These are phyloP conservation scores for Motacilla alba DNA, from an alignment of 2,113 vertebrate genomes.

Conservation along the genomic window DNA sequence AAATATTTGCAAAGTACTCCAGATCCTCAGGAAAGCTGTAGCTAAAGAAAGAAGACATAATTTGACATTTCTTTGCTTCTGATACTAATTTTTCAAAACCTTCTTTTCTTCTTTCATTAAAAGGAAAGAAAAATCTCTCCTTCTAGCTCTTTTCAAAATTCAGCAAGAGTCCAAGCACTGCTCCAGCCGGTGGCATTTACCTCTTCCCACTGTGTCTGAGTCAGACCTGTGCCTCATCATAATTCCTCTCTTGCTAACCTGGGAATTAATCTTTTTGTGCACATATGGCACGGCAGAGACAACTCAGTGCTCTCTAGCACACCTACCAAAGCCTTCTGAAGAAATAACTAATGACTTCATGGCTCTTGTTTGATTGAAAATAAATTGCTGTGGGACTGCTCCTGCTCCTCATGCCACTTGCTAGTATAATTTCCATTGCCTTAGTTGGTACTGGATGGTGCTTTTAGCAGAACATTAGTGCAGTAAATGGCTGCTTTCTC, in stretches of 20 bases:
- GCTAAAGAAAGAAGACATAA: neutral
- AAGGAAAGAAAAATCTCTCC: neutral
- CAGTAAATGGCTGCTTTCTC: neutral
- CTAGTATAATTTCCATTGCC: neutral
- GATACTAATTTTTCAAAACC: neutral
- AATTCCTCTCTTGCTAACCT: conserved; percentile 25
- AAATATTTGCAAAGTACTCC: conserved; percentile 8
- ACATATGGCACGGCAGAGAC: neutral
- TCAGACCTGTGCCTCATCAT: conserved; percentile 41
- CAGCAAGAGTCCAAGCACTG: neutral
- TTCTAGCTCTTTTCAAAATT: conserved; percentile 2
- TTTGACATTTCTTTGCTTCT: neutral
- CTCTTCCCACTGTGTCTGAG: conserved; percentile 27
- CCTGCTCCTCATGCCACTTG: neutral
- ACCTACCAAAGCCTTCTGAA: conserved; percentile 28
- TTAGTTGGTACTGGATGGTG: neutral
- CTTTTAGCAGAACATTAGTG: neutral
- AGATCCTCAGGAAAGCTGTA: neutral
- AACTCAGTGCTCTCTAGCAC: neutral
- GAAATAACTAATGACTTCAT: conserved; percentile 30
- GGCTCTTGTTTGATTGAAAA: conserved; percentile 30
- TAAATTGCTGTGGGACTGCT: neutral
- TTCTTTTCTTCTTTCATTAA: neutral
- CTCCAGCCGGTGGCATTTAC: conserved; percentile 2
- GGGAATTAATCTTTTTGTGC: conserved; percentile 53